phyloP scores from a whole-genome alignment of 1,140 invertebrate species.

The Eriocheir sinensis region DNA sequence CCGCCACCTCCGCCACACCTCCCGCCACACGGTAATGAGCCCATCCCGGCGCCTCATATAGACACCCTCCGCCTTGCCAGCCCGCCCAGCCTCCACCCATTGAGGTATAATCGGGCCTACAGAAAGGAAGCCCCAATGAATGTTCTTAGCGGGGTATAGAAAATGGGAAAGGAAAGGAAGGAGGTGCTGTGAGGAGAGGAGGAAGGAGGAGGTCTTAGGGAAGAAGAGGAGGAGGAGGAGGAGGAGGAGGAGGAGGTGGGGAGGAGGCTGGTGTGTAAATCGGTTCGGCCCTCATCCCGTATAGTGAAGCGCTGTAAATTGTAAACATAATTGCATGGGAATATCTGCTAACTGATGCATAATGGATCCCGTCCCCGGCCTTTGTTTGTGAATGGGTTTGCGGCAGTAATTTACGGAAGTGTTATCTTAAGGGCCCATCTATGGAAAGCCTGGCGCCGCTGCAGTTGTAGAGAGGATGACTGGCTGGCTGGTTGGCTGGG shows the following conservation, averaged over 20 bases:
- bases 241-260: neutral
- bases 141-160: too few relatives aligned
- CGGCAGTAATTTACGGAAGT: conserved; percentile 67
- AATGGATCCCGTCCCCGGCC: conserved; percentile 67
- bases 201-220: too few relatives aligned
- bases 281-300: conserved; percentile 6
- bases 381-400: conserved; percentile 72
- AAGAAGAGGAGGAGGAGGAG: conserved; percentile 6
- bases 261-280: conserved; percentile 44
- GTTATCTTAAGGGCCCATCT: conserved; percentile 70
- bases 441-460: conserved; percentile 55
- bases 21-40: neutral
- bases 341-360: conserved; percentile 71
- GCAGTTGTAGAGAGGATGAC: too few relatives aligned
- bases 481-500: too few relatives aligned
- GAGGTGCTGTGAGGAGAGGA: too few relatives aligned
- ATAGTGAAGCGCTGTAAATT: conserved; percentile 66
- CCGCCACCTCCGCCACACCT: conserved; percentile 30
- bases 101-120: too few relatives aligned
- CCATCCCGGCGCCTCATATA: neutral
- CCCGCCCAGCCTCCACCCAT: neutral
- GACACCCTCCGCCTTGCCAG: neutral
- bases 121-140: too few relatives aligned
- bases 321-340: conserved; percentile 63
- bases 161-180: too few relatives aligned